Evolutionary conservation across 2,797 vertebrate genomes (phyloP), one percentile per base, ranked within the genome.

Genomic region (Anguilla megastoma): DNA sequence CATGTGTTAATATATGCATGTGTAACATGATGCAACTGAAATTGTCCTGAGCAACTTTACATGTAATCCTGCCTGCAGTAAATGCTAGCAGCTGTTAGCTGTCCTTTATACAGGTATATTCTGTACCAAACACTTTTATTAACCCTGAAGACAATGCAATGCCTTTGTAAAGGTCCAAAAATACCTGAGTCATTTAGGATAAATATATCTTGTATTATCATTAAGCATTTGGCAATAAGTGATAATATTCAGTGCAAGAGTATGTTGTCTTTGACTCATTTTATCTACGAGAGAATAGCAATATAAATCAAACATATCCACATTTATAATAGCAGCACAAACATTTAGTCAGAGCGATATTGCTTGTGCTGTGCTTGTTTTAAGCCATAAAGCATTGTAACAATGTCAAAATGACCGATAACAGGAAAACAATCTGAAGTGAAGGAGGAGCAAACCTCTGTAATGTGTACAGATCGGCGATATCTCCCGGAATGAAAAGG

Each of bases 401-500:
- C 76, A 80, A 80, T 80, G 76, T 45, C 36, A 80, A 80, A 80
- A 80, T 45, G 5, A 41, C 76, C 8, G 14, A 80, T 80, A 45
- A 80, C 36, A 33, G 12, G 33, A 36, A 80, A 24, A 80, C 45
- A 80, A 80, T 80, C 76, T 76, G 74, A 36, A 41, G 36, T 80
- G 36, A 80, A 80, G 16, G 76, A 21, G 36, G 76, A 48, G 76
- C n/a, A 24, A 14, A 16, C 36, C 14, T 18, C 41, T 45, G 76
- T 80, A 80, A 80, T 45, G 41, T 21, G 16, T 80, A 48, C 14
- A 80, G 71, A 76, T 36, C 71, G 36, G 76, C 3, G 41, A 21
- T 80, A 80, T 80, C 41, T 45, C 41, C 18, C 6, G 41, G 76
- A 80, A 80, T 80, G 76, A 80, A 80, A 80, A 45, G 45, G 76